These are phyloP conservation scores for Zygaena filipendulae DNA, from an alignment of 2,888 invertebrate genomes.

Conservation along the genomic window DNA sequence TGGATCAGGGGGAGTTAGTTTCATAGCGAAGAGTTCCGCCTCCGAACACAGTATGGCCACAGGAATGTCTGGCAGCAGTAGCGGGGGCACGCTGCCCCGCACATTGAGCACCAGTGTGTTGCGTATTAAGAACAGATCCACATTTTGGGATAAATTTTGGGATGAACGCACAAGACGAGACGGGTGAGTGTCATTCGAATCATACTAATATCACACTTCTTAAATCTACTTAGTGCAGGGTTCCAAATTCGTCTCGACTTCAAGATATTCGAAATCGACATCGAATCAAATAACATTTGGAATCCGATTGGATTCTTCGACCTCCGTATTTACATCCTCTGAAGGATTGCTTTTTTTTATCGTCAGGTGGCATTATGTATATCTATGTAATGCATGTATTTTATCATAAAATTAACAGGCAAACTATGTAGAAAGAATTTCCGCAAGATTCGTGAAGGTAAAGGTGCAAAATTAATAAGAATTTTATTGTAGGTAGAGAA, in stretches of 20 bases:
- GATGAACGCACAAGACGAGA: constrained; percentile 74
- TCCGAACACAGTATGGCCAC: constrained; percentile 65
- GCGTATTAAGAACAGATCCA: constrained; percentile 79
- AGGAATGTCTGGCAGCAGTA: constrained; percentile 56
- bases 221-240: too few species aligned
- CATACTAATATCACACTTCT: too few species aligned
- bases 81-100: constrained; percentile 69
- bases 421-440: too few species aligned
- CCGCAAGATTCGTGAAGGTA: too few species aligned
- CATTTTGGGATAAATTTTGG: constrained; percentile 90
- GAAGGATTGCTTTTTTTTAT: too few species aligned
- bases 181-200: constrained; percentile 67
- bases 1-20: constrained; percentile 33
- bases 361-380: constrained; percentile 1
- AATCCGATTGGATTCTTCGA: too few species aligned
- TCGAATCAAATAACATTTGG: too few species aligned
- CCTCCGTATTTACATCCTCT: too few species aligned
- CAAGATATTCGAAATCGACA: too few species aligned
- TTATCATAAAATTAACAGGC: constrained; percentile 1
- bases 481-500: too few species aligned
- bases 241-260: too few species aligned
- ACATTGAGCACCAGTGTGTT: constrained; percentile 84
- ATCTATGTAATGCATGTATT: not conserved
- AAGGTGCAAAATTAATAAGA: too few species aligned
- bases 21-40: constrained; percentile 55